These are phyloP conservation scores for Etheostoma perlongum DNA, from an alignment of 2,797 vertebrate species.

Conservation along the genomic window DNA sequence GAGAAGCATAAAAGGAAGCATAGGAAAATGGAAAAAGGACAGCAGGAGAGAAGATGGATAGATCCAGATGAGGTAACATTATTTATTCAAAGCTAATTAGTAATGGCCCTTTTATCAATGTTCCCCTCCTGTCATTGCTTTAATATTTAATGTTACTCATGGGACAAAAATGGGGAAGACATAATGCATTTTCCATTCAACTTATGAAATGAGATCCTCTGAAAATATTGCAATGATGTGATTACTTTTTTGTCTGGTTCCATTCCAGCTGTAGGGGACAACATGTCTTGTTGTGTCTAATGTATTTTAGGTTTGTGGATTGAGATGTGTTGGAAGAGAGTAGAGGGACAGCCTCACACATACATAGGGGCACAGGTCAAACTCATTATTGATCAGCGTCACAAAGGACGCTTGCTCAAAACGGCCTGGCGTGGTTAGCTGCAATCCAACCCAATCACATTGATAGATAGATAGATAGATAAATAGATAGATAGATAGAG, in stretches of 20 bases:
- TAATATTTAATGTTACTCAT: slow-evolving; percentile 81
- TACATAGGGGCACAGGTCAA: no score
- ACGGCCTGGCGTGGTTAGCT: no score
- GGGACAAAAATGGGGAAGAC: slow-evolving; percentile 45
- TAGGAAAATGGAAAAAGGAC: slow-evolving; percentile 31
- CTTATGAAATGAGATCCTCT: slow-evolving; percentile 35
- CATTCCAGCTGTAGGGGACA: neutral
- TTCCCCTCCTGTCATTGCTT: slow-evolving; percentile 64
- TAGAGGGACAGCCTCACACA: no score
- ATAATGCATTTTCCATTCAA: slow-evolving; percentile 65
- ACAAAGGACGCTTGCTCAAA: no score
- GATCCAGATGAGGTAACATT: slow-evolving; percentile 74
- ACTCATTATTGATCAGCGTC: no score
- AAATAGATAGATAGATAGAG: no score
- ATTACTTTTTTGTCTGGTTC: neutral
- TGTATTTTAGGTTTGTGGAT: no score
- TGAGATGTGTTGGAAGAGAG: no score
- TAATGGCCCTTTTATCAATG: slow-evolving; percentile 71
- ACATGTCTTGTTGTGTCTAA: no score
- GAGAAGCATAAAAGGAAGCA: slow-evolving; percentile 37
- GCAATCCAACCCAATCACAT: no score
- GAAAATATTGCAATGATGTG: neutral
- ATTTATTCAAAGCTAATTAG: slow-evolving; percentile 83
- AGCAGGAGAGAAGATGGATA: slow-evolving; percentile 54
- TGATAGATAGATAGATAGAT: no score